These are phyloP conservation scores for Antidorcas marsupialis DNA, from an alignment of 2,113 vertebrate genomes.

Conservation along the genomic window DNA sequence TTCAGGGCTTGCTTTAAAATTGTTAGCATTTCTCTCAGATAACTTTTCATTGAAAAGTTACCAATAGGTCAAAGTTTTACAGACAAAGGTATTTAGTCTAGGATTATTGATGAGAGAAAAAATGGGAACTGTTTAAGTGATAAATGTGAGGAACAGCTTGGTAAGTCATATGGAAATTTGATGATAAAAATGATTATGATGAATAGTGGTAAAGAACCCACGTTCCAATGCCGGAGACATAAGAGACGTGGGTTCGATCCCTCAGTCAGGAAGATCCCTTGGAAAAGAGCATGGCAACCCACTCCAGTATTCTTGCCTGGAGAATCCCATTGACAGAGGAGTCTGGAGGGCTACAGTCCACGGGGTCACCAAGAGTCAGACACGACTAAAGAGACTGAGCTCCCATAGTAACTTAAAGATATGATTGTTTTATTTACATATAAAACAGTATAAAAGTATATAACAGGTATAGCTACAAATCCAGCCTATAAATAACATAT, in stretches of 20 bases:
- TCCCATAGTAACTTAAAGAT: background rate
- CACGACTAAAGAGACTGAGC: background rate
- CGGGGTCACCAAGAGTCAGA: background rate
- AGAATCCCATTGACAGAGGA: background rate
- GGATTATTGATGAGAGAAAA: background rate
- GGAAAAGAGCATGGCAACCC: background rate
- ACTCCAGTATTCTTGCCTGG: background rate
- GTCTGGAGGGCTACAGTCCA: background rate
- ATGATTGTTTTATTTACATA: background rate
- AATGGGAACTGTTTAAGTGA: background rate
- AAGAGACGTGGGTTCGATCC: background rate
- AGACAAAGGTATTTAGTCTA: background rate
- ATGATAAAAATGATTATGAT: background rate
- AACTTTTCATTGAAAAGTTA: background rate
- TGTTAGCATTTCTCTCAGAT: background rate
- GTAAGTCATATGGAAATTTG: background rate
- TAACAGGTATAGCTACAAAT: background rate
- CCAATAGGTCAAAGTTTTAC: background rate
- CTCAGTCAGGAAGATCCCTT: background rate
- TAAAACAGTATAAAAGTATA: background rate
- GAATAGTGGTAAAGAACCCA: background rate
- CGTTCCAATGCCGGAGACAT: background rate
- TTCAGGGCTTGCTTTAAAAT: background rate
- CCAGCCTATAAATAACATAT: background rate
- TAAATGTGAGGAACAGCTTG: background rate